Base-by-base conservation (phyloP, 2,113 vertebrate species). In the Ochotona curzoniae region DNA sequence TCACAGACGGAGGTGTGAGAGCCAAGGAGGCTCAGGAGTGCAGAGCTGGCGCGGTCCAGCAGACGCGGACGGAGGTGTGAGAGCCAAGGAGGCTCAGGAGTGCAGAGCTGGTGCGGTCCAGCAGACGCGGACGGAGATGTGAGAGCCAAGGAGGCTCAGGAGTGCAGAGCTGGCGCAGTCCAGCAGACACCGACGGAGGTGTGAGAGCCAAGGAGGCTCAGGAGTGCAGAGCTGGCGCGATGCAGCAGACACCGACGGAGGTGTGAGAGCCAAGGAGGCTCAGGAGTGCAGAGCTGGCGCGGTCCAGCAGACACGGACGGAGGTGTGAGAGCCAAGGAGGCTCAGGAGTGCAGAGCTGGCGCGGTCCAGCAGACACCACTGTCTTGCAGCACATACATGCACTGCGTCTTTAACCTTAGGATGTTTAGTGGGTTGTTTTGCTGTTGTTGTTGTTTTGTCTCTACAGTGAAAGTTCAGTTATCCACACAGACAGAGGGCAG, bases 331-430 rank as follows among this genome's bases (percentile, higher is more conserved):
- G 21, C 73, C 51, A 35, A 44, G 61, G 21, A 20, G 25, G 57
- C 54, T 25, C 28, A 5, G 3, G 44, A 6, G 3, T 64, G 23
- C 63, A 88, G 67, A 15, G 15, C 76, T 25, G n/a, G n/a, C n/a
- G 1, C 0, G 47, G 30, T 35, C 54, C 1, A 4, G 14, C 87
- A 2, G 66, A n/a, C 6, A 1, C 51, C 74, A 14, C 57, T 23
- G 0, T 82, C 66, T 66, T 2, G 1, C 67, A 54, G 0, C 8
- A 25, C 21, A 2, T 7, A 6, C 17, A 26, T 49, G 9, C 9
- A 5, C 7, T 8, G 13, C 30, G 14, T 76, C 49, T 85, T 76
- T 89, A 51, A 30, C 54, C 47, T 84, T 25, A 1, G 81, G 51
- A 20, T 81, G 38, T 44, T 44, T 44, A 6, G 38, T 44, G 38